Evolutionary conservation across 2,888 invertebrate genomes (phyloP).

Genomic region (Aphelenchoides bicaudatus): DNA sequence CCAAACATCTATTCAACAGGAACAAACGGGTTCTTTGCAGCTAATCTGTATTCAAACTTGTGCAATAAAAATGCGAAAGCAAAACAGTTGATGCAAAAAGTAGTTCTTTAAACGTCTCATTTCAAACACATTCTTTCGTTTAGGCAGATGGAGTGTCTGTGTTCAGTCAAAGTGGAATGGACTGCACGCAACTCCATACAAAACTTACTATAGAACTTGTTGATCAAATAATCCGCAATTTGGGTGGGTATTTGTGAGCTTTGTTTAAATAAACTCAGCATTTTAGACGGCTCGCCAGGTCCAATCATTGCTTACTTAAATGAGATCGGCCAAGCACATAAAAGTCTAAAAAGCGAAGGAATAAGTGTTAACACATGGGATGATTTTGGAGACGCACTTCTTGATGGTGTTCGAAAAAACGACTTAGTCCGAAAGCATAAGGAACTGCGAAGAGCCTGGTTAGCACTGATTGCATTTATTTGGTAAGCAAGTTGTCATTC

Average conservation of each 20-base stretch:
- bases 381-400: conserved; percentile 49
- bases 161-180: conserved; percentile 43
- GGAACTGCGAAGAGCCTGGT: conserved; percentile 52
- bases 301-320: conserved; percentile 40
- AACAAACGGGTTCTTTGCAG: conserved; percentile 44
- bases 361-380: conserved; percentile 48
- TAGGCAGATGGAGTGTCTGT: conserved; percentile 53
- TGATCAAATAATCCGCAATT: conserved; percentile 44
- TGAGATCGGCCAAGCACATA: conserved; percentile 47
- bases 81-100: conserved; percentile 46
- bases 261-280: conserved; percentile 45
- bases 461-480: conserved; percentile 53
- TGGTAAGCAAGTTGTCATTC: too few relatives aligned
- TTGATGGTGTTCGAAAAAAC: conserved; percentile 46
- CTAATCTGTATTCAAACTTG: conserved; percentile 40
- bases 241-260: conserved; percentile 44
- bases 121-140: conserved; percentile 2
- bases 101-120: conserved; percentile 16
- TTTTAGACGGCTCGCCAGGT: conserved; percentile 41
- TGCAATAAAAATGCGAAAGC: conserved; percentile 43
- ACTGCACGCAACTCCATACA: conserved; percentile 45
- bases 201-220: conserved; percentile 47
- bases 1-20: conserved; percentile 56
- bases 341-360: conserved; percentile 43
- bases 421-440: conserved; percentile 53